Evolutionary conservation across 2,888 invertebrate species (phyloP), one percentile per base, ranked within the genome.

Genomic region (Athripsodes cinereus): DNA sequence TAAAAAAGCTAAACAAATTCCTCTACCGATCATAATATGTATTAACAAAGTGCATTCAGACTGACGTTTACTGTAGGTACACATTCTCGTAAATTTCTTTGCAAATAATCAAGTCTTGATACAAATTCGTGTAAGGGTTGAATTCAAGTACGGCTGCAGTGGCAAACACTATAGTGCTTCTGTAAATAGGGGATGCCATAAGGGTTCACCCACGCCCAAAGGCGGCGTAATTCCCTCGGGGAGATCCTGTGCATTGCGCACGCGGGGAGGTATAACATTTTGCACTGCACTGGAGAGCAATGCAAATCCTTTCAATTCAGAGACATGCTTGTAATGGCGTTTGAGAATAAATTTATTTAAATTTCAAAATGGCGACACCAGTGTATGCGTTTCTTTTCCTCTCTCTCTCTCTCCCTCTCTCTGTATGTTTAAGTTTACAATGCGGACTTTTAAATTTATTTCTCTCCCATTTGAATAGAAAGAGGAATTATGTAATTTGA

Each of bases 281-380:
- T 8, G 11, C 40, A 16, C 16, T 40, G 40, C 40, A 40, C 40
- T 40, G 40, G 16, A 40, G 40, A 40, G 40, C 40, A 40, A 40
- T 40, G 40, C 40, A 40, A 40, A 40, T 16, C 40, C 40, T 40
- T 16, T 40, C 40, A 40, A 40, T 40, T n/a, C 40, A 16, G 40
- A 40, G 40, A 40, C 40, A 40, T 40, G 40, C 40, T 16, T n/a
- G 40, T 40, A 40, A 16, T 40, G 13, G 40, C 40, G 16, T 40
- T 40, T 40, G 40, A 40, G 40, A 16, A 40, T 40, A 40, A 40
- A 40, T 40, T 40, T 40, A 40, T 40, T 40, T 40, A 40, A 40
- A 40, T 40, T 40, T n/a, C 16, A 40, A 40, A 40, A 40, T 40
- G 40, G 40, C 16, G 40, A 26, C 26, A 26, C 26, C 10, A 13